Conservation (phyloP, 2,113 vertebrate species). For the Colius striatus region DNA sequence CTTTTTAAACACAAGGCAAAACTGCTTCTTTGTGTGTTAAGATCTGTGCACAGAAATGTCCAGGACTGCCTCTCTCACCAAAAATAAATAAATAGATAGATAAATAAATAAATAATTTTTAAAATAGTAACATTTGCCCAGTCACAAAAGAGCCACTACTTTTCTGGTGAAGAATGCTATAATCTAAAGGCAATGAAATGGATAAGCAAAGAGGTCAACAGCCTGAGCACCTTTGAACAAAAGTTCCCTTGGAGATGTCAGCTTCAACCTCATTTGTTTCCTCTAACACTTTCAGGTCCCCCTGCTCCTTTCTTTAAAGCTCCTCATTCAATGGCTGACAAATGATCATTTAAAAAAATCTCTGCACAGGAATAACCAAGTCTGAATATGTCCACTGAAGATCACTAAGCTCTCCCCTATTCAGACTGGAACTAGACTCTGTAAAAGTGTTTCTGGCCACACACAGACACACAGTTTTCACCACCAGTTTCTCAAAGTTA, state of each 20-base stretch:
- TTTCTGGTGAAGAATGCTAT: constrained; percentile 64
- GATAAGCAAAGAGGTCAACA: constrained; percentile 83
- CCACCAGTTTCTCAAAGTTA: not conserved
- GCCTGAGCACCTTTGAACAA: constrained; percentile 82
- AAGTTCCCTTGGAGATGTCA: constrained; percentile 83
- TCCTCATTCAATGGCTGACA: constrained; percentile 55
- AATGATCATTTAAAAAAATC: constrained; percentile 59
- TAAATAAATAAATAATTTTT: not conserved
- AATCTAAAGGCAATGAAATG: constrained; percentile 73
- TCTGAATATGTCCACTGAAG: not conserved
- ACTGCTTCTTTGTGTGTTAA: not conserved
- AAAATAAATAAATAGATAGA: not conserved
- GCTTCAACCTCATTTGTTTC: constrained; percentile 77
- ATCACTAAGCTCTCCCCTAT: not conserved
- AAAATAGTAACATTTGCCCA: not conserved
- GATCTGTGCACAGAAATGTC: not conserved
- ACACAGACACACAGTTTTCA: not conserved
- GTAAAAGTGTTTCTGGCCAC: not conserved
- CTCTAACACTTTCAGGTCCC: constrained; percentile 67
- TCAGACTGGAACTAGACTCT: not conserved
- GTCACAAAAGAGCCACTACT: constrained; percentile 1
- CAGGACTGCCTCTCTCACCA: not conserved
- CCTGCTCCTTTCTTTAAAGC: constrained; percentile 58
- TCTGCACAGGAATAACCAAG: constrained; percentile 40
- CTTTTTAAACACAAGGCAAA: not conserved